These are phyloP conservation scores for Leucophenga varia DNA, from an alignment of 1,140 invertebrate genomes.

Conservation along the genomic window DNA sequence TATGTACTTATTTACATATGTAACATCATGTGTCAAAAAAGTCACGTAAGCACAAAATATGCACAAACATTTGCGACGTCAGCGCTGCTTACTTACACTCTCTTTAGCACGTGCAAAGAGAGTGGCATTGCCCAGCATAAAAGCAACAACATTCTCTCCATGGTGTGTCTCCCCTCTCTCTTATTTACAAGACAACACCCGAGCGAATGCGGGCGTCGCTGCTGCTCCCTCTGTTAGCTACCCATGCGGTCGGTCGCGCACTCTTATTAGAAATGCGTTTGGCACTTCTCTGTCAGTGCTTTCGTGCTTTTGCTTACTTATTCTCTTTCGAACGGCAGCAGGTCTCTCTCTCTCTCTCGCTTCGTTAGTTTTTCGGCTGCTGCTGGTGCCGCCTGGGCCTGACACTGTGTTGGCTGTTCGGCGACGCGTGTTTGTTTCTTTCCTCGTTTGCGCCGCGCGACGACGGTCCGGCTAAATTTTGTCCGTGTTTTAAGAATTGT, in stretches of 20 bases:
- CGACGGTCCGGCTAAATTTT: conserved; percentile 41
- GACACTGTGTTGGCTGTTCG: conserved; percentile 22
- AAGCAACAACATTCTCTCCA: background rate
- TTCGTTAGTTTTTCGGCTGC: conserved; percentile 32
- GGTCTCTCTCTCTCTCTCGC: conserved; percentile 15
- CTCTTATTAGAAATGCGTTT: conserved; percentile 27
- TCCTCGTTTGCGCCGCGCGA: conserved; percentile 37
- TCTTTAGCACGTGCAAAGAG: conserved; percentile 24
- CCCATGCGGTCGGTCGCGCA: background rate
- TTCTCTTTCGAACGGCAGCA: conserved; percentile 10
- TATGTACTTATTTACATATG: conserved; percentile 1
- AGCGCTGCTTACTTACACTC: conserved; percentile 9
- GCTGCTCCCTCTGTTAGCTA: no score
- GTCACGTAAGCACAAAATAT: conserved; percentile 28
- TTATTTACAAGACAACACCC: conserved; percentile 24
- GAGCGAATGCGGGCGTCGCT: conserved; percentile 14
- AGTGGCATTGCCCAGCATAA: conserved; percentile 5
- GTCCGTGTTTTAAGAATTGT: conserved; percentile 43
- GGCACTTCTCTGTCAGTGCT: conserved; percentile 5
- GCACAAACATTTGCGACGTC: conserved; percentile 24
- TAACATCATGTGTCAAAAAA: conserved; percentile 17
- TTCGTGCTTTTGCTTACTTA: conserved; percentile 11
- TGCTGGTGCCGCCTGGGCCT: conserved; percentile 13
- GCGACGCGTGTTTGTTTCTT: conserved; percentile 44
- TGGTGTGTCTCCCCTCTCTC: no score